phyloP scores from a whole-genome alignment of 2,113 vertebrate genomes.

The Stomatorhinus ivindoensis region DNA sequence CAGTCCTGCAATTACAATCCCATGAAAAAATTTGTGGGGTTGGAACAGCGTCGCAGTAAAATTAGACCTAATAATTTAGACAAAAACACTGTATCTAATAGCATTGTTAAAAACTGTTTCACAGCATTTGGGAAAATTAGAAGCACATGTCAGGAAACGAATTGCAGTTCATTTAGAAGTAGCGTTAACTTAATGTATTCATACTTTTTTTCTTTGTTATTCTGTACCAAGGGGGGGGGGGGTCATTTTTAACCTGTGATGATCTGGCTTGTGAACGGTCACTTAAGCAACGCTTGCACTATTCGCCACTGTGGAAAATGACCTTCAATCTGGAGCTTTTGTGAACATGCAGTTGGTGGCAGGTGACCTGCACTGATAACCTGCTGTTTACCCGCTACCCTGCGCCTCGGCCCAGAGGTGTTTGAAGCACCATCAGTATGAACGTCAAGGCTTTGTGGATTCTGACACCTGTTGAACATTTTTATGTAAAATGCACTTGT shows the following conservation, averaged over 20 bases:
- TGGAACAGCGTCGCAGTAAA: slow-evolving; percentile 64
- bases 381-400: neutral
- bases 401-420: neutral
- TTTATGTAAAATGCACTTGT: neutral
- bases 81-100: slow-evolving; percentile 79
- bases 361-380: neutral
- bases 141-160: slow-evolving; percentile 77
- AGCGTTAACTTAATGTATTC: slow-evolving; percentile 55
- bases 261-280: slow-evolving; percentile 73
- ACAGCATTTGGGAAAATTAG: slow-evolving; percentile 73
- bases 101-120: slow-evolving; percentile 68
- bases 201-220: slow-evolving; percentile 17
- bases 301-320: slow-evolving; percentile 26
- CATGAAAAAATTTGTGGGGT: slow-evolving; percentile 75
- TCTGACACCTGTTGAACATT: neutral
- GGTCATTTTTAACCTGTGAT: slow-evolving; percentile 60
- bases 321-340: neutral
- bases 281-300: slow-evolving; percentile 50
- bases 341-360: neutral
- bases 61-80: slow-evolving; percentile 72
- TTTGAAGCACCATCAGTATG: neutral
- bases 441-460: neutral
- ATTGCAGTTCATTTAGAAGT: slow-evolving; percentile 63
- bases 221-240: neutral
- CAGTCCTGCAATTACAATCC: slow-evolving; percentile 62